Evolutionary conservation across 2,113 vertebrate species (phyloP).

Genomic region (Embiotoca jacksoni): DNA sequence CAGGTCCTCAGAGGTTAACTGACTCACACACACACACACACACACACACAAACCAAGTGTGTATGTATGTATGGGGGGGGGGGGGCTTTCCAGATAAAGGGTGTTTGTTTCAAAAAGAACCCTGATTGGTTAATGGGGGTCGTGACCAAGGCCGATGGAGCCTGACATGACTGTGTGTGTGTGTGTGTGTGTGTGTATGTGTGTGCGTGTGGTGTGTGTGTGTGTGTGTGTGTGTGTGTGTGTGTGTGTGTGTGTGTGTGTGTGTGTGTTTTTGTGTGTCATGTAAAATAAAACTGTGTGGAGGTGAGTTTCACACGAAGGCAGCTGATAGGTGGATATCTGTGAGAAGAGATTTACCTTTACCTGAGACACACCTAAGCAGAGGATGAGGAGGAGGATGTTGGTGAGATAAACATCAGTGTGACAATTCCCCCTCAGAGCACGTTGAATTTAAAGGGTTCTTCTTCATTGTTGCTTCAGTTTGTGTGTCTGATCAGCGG

Average conservation of each 20-base stretch:
- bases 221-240: not conserved
- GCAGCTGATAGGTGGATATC: constrained; percentile 70
- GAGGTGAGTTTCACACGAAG: constrained; percentile 23
- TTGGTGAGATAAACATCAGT: too few species aligned
- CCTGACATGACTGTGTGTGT: constrained; percentile 19
- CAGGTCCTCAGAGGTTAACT: constrained; percentile 45
- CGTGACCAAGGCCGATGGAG: constrained; percentile 17
- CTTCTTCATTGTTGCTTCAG: too few species aligned
- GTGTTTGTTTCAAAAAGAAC: constrained; percentile 36
- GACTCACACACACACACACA: constrained; percentile 2
- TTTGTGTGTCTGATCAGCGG: too few species aligned
- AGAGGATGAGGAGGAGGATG: not conserved
- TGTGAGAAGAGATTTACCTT: constrained; percentile 78
- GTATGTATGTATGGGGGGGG: not conserved
- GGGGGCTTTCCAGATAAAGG: constrained; percentile 49
- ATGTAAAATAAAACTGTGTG: constrained; percentile 40
- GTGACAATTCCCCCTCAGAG: too few species aligned
- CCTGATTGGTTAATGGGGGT: constrained; percentile 53
- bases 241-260: constrained; percentile 2
- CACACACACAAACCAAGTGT: not conserved
- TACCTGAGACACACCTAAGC: constrained; percentile 30
- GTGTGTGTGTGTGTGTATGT: too few species aligned
- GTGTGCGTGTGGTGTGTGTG: too few species aligned
- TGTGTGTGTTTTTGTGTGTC: constrained; percentile 1
- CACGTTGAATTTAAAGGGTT: too few species aligned